A percentile compares a stretch with the other conserved stretches of the same genome.
phyloP scores from a whole-genome alignment of 2,113 vertebrate species.

The Pedionomus torquatus region DNA sequence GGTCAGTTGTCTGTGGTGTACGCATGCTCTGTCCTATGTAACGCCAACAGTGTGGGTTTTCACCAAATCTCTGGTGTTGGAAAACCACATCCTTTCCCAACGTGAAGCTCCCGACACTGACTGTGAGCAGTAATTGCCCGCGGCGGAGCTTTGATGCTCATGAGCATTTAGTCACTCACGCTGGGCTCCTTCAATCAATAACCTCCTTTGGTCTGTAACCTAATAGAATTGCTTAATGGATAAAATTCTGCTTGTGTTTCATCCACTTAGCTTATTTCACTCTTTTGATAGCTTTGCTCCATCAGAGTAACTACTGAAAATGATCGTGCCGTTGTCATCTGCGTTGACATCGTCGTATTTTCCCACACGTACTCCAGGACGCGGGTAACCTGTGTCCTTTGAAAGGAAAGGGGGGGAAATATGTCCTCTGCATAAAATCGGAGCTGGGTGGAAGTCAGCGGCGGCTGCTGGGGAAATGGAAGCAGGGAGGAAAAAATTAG shows the following conservation, averaged over 20 bases:
- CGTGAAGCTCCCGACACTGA: fast-evolving
- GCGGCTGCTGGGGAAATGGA: background rate
- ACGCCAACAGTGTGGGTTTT: background rate
- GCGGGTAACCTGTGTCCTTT: background rate
- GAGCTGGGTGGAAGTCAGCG: background rate
- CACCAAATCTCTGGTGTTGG: background rate
- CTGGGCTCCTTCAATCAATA: conserved; percentile 35
- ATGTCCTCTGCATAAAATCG: background rate
- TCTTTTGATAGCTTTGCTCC: background rate
- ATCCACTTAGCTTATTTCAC: background rate
- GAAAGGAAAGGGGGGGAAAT: background rate
- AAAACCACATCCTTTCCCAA: background rate
- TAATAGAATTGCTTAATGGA: conserved; percentile 26
- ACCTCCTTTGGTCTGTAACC: background rate
- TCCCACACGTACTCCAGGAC: background rate
- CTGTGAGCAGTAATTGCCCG: conserved; percentile 10
- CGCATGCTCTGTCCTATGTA: background rate
- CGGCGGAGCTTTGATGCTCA: background rate
- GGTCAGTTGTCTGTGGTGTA: background rate
- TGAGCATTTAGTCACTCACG: background rate
- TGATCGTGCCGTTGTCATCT: fast-evolving
- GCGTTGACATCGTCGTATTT: background rate
- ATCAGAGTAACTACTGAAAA: background rate
- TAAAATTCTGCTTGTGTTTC: conserved; percentile 14
- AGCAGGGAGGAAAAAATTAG: background rate